Conservation (phyloP, 1,140 invertebrate species). For the Venustaconcha ellipsiformis region DNA sequence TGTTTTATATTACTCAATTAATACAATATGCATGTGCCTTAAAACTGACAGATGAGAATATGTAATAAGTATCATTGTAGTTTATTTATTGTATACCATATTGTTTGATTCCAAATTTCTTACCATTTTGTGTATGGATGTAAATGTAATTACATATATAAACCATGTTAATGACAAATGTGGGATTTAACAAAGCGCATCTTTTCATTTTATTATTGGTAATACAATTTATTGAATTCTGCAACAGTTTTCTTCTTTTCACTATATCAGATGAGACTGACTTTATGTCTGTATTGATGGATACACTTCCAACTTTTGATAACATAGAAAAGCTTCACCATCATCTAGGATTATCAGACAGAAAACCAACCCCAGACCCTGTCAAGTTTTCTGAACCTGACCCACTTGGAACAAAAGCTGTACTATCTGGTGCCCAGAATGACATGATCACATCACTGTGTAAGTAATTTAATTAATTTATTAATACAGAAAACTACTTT, state of each 20-base stretch:
- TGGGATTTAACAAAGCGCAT: too few relatives aligned
- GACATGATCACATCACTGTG: constrained; percentile 1
- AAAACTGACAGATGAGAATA: too few relatives aligned
- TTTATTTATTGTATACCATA: too few relatives aligned
- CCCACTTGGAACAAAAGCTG: constrained; percentile 70
- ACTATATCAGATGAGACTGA: constrained; percentile 46
- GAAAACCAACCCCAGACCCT: constrained; percentile 68
- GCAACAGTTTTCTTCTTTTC: not conserved
- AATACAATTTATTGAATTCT: too few relatives aligned
- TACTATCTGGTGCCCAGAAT: constrained; percentile 10
- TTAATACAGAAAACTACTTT: not conserved
- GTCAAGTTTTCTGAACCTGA: constrained; percentile 71
- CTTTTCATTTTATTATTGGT: too few relatives aligned
- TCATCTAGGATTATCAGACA: constrained; percentile 67
- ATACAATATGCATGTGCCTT: too few relatives aligned
- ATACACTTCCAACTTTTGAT: constrained; percentile 40
- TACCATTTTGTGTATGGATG: too few relatives aligned
- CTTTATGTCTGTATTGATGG: constrained; percentile 44
- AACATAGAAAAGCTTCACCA: constrained; percentile 55
- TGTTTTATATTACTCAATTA: too few relatives aligned
- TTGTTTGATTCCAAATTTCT: too few relatives aligned
- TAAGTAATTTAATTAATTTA: not conserved
- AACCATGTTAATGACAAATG: too few relatives aligned
- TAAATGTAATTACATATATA: too few relatives aligned
- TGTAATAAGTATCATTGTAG: too few relatives aligned